Evolutionary conservation across 2,797 vertebrate genomes (phyloP), one percentile per base, ranked within the genome.

Genomic region (Mionectes olivaceus): DNA sequence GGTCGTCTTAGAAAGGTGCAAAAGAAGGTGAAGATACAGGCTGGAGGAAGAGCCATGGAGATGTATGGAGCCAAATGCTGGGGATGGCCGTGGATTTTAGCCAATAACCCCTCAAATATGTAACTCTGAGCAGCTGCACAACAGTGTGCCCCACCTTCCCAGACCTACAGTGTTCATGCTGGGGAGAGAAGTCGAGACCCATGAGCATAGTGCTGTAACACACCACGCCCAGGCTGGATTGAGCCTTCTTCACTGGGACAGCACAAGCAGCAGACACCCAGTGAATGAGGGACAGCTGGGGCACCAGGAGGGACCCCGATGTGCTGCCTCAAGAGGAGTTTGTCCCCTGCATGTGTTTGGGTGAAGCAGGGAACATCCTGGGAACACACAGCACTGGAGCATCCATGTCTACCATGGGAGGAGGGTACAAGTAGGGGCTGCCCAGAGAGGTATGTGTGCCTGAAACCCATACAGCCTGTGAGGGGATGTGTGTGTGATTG

Each of bases 401-500:
- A 76, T 2, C 21, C 8, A 0, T 0, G 0, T 37, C 5, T 74
- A 14, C 47, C 2, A 0, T 3, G 0, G 4, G 25, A 83, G 18
- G 9, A 16, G 18, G 6, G 4, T 55, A 10, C 24, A 55, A 41
- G 11, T 2, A 50, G 19, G 21, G 27, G 23, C 2, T 35, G 16
- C 10, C 24, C 22, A 16, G 13, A 67, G 35, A 32, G 4, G 3
- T 12, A 2, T 0, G 4, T 32, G n/a, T 93, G 47, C 35, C 47
- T 56, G 56, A 63, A 70, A 49, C 15, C 8, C 28, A 19, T 1
- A 8, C 0, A 1, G 27, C 5, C 30, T 64, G 13, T 18, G n/a
- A 8, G 37, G 43, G 11, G 3, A 18, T 24, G 24, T 0, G 0
- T 27, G 18, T 16, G 32, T 33, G 43, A 64, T 25, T n/a, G 28